Evolutionary conservation across 2,888 invertebrate genomes (phyloP), one percentile per base, ranked within the genome.

Genomic region (Andrena bicolor): DNA sequence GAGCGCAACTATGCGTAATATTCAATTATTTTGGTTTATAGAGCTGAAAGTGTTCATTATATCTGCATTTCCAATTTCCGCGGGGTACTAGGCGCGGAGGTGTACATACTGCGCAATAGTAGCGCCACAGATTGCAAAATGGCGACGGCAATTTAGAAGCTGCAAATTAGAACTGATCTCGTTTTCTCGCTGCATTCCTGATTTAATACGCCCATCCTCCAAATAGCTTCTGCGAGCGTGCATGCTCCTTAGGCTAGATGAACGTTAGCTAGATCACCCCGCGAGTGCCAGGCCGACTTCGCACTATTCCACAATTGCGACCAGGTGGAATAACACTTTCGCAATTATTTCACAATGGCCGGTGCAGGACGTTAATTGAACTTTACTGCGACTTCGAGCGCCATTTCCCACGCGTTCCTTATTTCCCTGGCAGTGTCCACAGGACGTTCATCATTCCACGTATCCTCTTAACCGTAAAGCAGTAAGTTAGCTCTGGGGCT

Each of bases 381-480:
- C 23, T 26, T 23, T 26, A 56, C 23, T 56, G 56, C 56, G 23
- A 41, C 23, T 56, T 23, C 56, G 1, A 20, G 23, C 10, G 26
- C 23, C 66, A 30, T 66, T 66, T 66, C 66, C 48, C 66, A 68
- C 69, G 56, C 23, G 56, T 69, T 56, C 32, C 35, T 35, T 28
- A 7, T 20, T 56, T 56, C 56, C 56, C 56, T 26, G 4, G 26
- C 10, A 13, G 20, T 53, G 70, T 41, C 61, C 48, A 49, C n/a
- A 23, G 48, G 68, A 41, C 51, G 51, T 76, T 58, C 56, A 64
- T 76, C 76, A 64, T 72, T 63, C 71, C 70, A 63, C 26, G 72
- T 72, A 63, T n/a, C 20, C 69, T 32, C 72, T 73, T 73, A 73
- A 77, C 73, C 76, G 56, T 64, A 20, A 68, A 63, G 79, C 69